Base-by-base conservation (phyloP, 2,888 invertebrate species). In the Thalpophila matura region DNA sequence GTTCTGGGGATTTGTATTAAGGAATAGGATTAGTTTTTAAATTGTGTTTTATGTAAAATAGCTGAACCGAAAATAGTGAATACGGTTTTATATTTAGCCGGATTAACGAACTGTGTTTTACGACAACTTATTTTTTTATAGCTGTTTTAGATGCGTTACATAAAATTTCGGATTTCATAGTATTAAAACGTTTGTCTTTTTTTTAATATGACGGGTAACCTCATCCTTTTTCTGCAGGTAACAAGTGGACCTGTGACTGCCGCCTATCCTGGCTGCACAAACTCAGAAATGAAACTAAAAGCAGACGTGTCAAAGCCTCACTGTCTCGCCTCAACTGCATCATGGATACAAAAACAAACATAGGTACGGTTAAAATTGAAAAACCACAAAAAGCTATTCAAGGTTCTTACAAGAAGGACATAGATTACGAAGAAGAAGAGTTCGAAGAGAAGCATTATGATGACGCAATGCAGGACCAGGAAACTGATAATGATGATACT, bases 181-280 rank as follows among this genome's bases (percentile, higher is more conserved):
- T n/a, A n/a, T n/a, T n/a, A n/a, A n/a, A n/a, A n/a, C n/a, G n/a
- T n/a, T n/a, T n/a, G n/a, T n/a, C n/a, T n/a, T n/a, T n/a, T n/a
- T n/a, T n/a, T n/a, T n/a, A n/a, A n/a, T n/a, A n/a, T n/a, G n/a
- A n/a, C n/a, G n/a, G n/a, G n/a, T 16, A 24, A n/a, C 0, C 12
- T 0, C 12, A 31, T 67, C 73, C 68, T 81, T 84, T 87, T 81
- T 85, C 90, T 89, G 51, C 96, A 98, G 98, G 97, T 83, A 98
- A 98, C 93, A 96, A 96, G 82, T 96, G 98, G 86, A 96, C 96
- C 74, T 98, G 98, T 89, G 97, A 98, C 92, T 98, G 98, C 87
- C 97, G 97, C 18, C 95, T 98, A 53, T 95, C 96, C 51, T 98
- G 98, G 98, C 95, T 98, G 79, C 97, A 97, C 89, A 96, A 96